Conservation (phyloP, 2,113 vertebrate species). For the Lophochroa leadbeateri region DNA sequence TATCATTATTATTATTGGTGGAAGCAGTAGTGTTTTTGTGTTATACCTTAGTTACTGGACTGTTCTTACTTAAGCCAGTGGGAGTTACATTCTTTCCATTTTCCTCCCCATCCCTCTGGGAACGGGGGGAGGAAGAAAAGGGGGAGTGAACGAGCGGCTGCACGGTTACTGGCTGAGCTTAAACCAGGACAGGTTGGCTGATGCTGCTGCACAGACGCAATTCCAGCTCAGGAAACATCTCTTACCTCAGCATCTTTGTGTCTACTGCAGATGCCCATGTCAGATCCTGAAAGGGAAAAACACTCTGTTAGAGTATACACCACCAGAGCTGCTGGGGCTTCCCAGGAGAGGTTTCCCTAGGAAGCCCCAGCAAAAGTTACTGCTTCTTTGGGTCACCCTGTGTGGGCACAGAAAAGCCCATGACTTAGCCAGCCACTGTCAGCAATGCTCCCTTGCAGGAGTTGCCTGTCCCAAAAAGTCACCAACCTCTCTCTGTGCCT, state of each 20-base stretch:
- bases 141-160: too few relatives aligned
- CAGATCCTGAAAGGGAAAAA: not conserved
- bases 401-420: not conserved
- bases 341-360: not conserved
- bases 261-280: not conserved
- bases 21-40: too few relatives aligned
- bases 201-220: not conserved
- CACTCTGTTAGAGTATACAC: rapidly evolving
- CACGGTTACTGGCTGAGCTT: not conserved
- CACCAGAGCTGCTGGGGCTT: not conserved
- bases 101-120: too few relatives aligned
- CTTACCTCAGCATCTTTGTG: not conserved
- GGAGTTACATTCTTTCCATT: too few relatives aligned
- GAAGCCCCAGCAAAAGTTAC: not conserved
- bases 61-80: too few relatives aligned
- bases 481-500: not conserved
- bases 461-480: not conserved
- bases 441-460: not conserved
- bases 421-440: not conserved
- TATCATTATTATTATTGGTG: too few relatives aligned
- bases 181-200: not conserved
- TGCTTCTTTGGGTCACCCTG: not conserved
- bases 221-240: not conserved
- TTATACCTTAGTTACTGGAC: too few relatives aligned
- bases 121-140: too few relatives aligned